Base-by-base conservation (phyloP, 1,140 invertebrate genomes). In the Oncopodura yosiiana region DNA sequence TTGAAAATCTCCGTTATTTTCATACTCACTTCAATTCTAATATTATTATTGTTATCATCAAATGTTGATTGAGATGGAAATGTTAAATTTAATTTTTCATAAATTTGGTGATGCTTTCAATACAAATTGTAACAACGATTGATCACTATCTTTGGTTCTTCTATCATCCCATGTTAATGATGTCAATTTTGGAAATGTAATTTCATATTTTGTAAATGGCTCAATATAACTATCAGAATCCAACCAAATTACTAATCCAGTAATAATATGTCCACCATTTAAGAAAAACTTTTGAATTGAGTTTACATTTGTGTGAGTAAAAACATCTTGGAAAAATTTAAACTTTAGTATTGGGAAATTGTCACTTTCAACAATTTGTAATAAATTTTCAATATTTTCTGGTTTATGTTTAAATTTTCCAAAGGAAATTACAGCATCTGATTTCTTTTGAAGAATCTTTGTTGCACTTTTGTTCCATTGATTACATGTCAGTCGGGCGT, bases 241-340 rank as follows among this genome's bases (percentile, higher is more conserved):
- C 14, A 53, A 19, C 44, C 52, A 36, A 14, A 53, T 53, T 3
- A 44, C 44, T 29, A 53, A 37, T 4, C 42, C 45, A 16, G 29
- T 38, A 3, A 53, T 32, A 19, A 19, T 32, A 8, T n/a, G 4
- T 3, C 42, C 43, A 29, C 52, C 45, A 26, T 26, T 34, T 9
- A 36, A 36, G n/a, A 53, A 53, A 53, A 53, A 53, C 16, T 32
- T 34, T n/a, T 53, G 34, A 12, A 53, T 19, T 27, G 38, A 36
- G 42, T 45, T 21, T 30, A 37, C 21, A 18, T 53, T 43, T 16
- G 36, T 21, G 26, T 46, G 23, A n/a, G 37, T 43, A 24, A 53
- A 53, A 12, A 53, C 46, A 43, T 53, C 52, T 29, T 53, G 42
- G 24, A 42, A 53, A 19, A 53, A 21, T 38, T 53, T 45, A 21